Evolutionary conservation across 1,140 invertebrate species (phyloP).

Genomic region (Pectinophora gossypiella): DNA sequence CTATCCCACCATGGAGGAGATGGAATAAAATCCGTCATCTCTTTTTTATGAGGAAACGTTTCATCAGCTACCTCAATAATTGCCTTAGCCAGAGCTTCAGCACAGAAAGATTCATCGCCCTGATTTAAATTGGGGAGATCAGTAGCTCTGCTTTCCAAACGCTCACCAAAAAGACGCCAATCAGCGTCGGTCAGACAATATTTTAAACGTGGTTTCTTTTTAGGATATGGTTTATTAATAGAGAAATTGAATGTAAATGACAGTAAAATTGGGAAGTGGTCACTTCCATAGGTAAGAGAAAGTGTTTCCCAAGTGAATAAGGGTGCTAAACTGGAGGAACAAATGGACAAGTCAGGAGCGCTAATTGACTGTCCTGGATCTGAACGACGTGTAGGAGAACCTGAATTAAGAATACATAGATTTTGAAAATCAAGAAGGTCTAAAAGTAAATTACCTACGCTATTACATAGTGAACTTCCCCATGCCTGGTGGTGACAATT

Average conservation of each 20-base stretch:
- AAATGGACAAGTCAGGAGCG: slow-evolving; percentile 4
- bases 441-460: neutral
- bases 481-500: slow-evolving; percentile 4
- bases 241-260: too few species aligned
- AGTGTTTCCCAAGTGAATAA: neutral
- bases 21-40: neutral
- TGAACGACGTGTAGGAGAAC: neutral
- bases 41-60: neutral
- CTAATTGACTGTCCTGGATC: neutral
- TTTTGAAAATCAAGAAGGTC: neutral
- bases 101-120: neutral
- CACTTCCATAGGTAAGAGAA: slow-evolving; percentile 1
- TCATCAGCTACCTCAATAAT: neutral
- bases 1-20: slow-evolving; percentile 10
- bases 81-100: neutral
- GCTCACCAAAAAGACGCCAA: neutral
- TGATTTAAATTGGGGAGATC: neutral
- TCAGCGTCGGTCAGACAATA: neutral
- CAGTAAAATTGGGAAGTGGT: slow-evolving; percentile 9
- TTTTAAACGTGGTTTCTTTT: neutral
- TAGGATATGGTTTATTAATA: neutral
- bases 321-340: slow-evolving; percentile 4
- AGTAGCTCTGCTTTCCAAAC: neutral
- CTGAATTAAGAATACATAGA: slow-evolving; percentile 7
- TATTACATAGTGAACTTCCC: neutral